phyloP scores from a whole-genome alignment of 64 coral and sea anemone species.

The Dendronephthya gigantea region DNA sequence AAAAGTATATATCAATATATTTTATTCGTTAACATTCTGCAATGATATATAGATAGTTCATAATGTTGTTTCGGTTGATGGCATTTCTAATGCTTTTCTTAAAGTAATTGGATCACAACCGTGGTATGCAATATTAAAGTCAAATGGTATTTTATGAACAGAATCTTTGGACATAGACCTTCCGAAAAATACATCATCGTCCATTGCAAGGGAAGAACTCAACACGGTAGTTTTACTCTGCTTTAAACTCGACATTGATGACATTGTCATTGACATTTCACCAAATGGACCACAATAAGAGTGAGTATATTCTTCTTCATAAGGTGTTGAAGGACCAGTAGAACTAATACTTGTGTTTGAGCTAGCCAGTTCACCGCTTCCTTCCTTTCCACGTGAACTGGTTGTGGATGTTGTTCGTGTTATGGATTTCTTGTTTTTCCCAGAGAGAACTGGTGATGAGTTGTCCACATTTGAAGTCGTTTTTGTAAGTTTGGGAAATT shows the following conservation, averaged over 20 bases:
- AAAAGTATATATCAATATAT: not conserved
- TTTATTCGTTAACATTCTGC: not conserved
- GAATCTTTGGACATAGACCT: not conserved
- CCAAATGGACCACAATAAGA: not conserved
- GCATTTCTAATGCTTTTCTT: constrained; percentile 5
- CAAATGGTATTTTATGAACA: not conserved
- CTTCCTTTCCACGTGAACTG: not conserved
- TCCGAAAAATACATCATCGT: not conserved
- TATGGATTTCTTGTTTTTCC: not conserved
- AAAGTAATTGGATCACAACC: constrained; percentile 9
- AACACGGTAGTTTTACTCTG: constrained; percentile 2
- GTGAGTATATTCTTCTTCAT: not conserved
- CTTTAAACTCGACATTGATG: not conserved
- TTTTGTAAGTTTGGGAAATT: constrained; percentile 1
- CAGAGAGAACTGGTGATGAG: not conserved
- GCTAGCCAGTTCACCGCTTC: not conserved
- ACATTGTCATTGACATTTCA: not conserved
- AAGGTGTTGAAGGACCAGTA: not conserved
- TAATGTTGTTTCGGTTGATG: not conserved
- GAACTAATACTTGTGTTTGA: constrained; percentile 13
- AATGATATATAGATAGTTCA: not conserved
- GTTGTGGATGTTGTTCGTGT: not conserved
- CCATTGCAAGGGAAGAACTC: not conserved
- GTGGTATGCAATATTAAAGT: not conserved
- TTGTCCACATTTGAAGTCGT: not conserved